Evolutionary conservation across 2,888 invertebrate genomes (phyloP).

Genomic region (Ophion costatus): DNA sequence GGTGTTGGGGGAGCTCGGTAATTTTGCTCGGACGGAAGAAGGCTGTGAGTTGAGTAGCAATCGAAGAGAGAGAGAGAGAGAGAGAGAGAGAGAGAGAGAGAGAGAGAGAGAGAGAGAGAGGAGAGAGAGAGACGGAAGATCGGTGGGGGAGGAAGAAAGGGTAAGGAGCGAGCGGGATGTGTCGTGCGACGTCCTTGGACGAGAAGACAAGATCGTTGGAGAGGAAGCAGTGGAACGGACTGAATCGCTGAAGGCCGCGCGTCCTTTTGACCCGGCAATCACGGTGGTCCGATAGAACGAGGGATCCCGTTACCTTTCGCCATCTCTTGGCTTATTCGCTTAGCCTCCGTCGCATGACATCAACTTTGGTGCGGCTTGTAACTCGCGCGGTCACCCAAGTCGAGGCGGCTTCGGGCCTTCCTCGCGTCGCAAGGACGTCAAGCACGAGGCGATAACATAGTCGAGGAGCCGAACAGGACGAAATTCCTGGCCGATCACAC

Average conservation of each 20-base stretch:
- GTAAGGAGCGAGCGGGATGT: slow-evolving; percentile 38
- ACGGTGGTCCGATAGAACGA: slow-evolving; percentile 62
- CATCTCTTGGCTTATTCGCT: slow-evolving; percentile 19
- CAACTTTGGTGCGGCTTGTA: not conserved
- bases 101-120: slow-evolving; percentile 25
- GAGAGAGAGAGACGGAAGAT: slow-evolving; percentile 5
- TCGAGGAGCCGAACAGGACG: not conserved
- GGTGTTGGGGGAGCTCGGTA: not conserved
- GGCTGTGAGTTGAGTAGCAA: not conserved
- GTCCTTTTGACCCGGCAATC: slow-evolving; percentile 65
- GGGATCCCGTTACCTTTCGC: slow-evolving; percentile 24
- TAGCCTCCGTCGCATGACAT: too few species aligned
- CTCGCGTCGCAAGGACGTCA: too few species aligned
- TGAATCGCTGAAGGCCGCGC: slow-evolving; percentile 58
- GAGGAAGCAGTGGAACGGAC: slow-evolving; percentile 48
- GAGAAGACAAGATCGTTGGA: slow-evolving; percentile 41
- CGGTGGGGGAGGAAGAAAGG: not conserved
- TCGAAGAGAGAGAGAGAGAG: not conserved
- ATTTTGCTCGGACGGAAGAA: not conserved
- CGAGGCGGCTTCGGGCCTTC: too few species aligned
- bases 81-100: slow-evolving; percentile 22
- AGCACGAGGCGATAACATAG: too few species aligned
- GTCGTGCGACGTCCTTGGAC: slow-evolving; percentile 54
- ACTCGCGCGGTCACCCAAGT: too few species aligned
- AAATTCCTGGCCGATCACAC: not conserved